A percentile compares a stretch with the other conserved stretches of the same genome.
phyloP scores from a whole-genome alignment of 2,113 vertebrate species.

The Cromileptes altivelis region DNA sequence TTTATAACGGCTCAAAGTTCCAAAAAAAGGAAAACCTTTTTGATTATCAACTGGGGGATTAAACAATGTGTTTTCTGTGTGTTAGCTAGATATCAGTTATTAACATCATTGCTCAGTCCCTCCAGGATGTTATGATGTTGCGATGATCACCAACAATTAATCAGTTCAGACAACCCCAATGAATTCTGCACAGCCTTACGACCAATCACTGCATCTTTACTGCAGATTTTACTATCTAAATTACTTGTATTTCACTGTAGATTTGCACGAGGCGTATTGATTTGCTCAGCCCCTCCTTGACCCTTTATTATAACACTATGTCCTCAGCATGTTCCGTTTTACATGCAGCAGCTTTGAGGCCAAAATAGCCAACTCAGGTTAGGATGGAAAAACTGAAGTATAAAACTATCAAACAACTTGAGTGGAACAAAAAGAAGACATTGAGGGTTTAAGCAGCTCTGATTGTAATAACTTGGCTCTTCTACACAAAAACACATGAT shows the following conservation, averaged over 20 bases:
- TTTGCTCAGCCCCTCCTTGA: too few relatives aligned
- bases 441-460: slow-evolving; percentile 51
- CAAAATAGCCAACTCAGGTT: background rate
- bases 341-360: slow-evolving; percentile 13
- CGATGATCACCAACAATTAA: too few relatives aligned
- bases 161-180: too few relatives aligned
- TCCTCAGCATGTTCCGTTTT: slow-evolving; percentile 19
- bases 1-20: background rate
- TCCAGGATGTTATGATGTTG: too few relatives aligned
- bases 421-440: slow-evolving; percentile 19
- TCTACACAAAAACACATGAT: slow-evolving; percentile 69
- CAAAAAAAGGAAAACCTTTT: background rate
- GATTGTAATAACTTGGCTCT: slow-evolving; percentile 71
- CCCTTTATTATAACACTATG: background rate
- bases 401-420: slow-evolving; percentile 46
- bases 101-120: background rate
- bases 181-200: too few relatives aligned
- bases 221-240: too few relatives aligned
- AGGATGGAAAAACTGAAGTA: slow-evolving; percentile 18
- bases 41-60: slow-evolving; percentile 13
- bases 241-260: too few relatives aligned
- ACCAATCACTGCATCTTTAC: too few relatives aligned
- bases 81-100: background rate
- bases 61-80: slow-evolving; percentile 14
- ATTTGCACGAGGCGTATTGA: too few relatives aligned